A percentile compares a stretch with the other conserved stretches of the same genome.
Conservation (phyloP, 1,140 invertebrate species). For the Drosophila biarmipes region DNA sequence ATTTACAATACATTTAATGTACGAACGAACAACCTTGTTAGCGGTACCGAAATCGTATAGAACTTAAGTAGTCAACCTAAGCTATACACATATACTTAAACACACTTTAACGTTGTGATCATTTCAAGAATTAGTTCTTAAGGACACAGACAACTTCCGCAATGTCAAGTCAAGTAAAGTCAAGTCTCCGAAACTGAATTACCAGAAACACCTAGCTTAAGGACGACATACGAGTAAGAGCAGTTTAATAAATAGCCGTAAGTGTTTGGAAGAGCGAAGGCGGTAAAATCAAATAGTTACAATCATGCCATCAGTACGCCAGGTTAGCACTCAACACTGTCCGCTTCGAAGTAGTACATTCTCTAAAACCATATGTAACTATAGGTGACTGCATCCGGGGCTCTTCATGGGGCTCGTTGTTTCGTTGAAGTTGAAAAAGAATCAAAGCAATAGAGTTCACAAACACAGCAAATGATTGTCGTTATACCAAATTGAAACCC, state of each 20-base stretch:
- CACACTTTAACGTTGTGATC: conserved; percentile 81
- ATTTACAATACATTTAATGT: conserved; percentile 82
- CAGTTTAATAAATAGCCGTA: conserved; percentile 26
- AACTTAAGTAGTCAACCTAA: conserved; percentile 54
- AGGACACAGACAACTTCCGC: conserved; percentile 41
- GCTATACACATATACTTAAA: conserved; percentile 53
- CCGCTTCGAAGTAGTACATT: not conserved
- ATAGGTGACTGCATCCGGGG: not conserved
- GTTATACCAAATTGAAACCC: not conserved
- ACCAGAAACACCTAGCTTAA: conserved; percentile 43
- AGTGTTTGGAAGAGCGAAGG: conserved; percentile 9
- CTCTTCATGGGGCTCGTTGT: conserved; percentile 4
- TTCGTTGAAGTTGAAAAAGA: not conserved
- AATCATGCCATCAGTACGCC: conserved; percentile 21
- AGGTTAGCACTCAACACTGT: not conserved
- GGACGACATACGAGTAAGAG: conserved; percentile 2
- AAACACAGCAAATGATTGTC: not conserved
- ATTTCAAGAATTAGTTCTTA: conserved; percentile 81
- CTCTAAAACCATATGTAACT: not conserved
- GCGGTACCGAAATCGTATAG: conserved; percentile 35
- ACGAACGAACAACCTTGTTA: conserved; percentile 59
- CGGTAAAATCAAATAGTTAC: conserved; percentile 27
- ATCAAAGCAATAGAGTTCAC: conserved; percentile 3
- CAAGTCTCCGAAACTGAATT: conserved; percentile 34
- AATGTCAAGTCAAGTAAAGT: conserved; percentile 60